Percentiles rank a stretch among this genome's conserved stretches.
These are phyloP conservation scores for Hemithea aestivaria DNA, from an alignment of 2,888 invertebrate species.

Conservation along the genomic window DNA sequence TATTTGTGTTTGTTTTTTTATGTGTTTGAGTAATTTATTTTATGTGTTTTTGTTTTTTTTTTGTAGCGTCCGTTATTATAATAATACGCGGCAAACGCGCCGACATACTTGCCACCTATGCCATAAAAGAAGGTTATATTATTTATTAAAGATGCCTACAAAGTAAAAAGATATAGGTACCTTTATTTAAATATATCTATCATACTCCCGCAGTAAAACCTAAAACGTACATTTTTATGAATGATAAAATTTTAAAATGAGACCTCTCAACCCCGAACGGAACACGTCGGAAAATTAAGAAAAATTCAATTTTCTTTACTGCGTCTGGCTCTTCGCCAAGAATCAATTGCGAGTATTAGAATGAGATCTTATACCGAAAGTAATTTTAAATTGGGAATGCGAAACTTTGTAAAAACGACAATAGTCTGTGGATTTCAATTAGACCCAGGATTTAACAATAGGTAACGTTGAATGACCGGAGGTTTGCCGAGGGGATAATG, in stretches of 20 bases:
- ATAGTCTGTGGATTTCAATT: constrained; percentile 28
- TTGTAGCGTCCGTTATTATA: no score
- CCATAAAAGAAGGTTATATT: no score
- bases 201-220: no score
- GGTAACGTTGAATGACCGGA: constrained; percentile 11
- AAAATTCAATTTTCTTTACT: constrained; percentile 20
- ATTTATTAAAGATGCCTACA: no score
- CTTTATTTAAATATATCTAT: no score
- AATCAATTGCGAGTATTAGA: constrained; percentile 20
- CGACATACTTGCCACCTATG: no score
- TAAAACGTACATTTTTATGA: no score
- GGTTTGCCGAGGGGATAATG: not conserved
- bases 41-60: no score
- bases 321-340: constrained; percentile 20
- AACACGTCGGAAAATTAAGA: constrained; percentile 16
- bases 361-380: constrained; percentile 15
- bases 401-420: constrained; percentile 23
- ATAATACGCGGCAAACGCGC: no score
- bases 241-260: not conserved
- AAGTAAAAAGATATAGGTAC: no score
- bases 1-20: no score
- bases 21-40: no score
- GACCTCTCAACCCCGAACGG: constrained; percentile 3
- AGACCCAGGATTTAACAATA: constrained; percentile 26
- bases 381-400: constrained; percentile 23